These are phyloP conservation scores for Eidolon dupreanum DNA, from an alignment of 2,797 vertebrate species.

Conservation along the genomic window DNA sequence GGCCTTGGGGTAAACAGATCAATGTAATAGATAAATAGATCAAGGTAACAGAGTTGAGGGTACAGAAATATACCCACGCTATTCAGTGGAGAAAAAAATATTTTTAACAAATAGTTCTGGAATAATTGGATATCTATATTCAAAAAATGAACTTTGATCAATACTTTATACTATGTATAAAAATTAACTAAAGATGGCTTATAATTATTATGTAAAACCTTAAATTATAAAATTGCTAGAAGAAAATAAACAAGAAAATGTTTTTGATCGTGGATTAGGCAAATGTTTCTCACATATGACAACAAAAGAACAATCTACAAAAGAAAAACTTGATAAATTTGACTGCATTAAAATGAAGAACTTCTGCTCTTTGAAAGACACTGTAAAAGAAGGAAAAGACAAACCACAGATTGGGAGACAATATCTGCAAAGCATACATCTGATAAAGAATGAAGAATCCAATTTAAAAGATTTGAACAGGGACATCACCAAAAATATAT, in stretches of 20 bases:
- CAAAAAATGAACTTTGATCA: background rate
- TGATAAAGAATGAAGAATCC: background rate
- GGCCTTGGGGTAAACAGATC: background rate
- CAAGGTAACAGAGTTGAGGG: background rate
- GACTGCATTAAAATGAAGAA: background rate
- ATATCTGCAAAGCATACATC: background rate
- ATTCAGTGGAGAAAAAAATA: background rate
- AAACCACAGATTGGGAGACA: background rate
- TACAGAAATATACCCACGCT: background rate
- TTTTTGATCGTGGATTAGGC: background rate
- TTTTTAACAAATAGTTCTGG: background rate
- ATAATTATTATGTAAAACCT: background rate
- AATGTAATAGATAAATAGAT: background rate
- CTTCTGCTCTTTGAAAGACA: background rate
- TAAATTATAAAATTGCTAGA: background rate
- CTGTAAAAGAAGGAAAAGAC: background rate
- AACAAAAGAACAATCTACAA: background rate
- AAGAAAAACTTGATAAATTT: background rate
- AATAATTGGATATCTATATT: background rate
- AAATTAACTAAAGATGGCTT: constrained; percentile 3
- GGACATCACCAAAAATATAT: background rate
- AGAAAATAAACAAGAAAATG: constrained; percentile 1
- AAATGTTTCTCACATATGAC: background rate
- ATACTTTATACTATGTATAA: background rate
- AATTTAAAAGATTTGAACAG: background rate